Evolutionary conservation across 2,888 invertebrate genomes (phyloP).

Genomic region (Agrotis segetum): DNA sequence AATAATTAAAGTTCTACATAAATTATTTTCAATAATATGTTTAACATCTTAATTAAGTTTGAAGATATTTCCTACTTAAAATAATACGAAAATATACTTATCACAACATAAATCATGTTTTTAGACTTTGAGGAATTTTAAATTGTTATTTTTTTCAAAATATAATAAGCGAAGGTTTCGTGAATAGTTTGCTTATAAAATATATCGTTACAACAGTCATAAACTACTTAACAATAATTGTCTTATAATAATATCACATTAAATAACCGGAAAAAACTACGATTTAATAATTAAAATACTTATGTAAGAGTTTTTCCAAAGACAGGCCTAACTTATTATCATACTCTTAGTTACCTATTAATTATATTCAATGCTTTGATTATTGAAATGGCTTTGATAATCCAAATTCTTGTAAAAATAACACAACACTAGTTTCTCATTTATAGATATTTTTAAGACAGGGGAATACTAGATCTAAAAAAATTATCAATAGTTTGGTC

Average conservation of each 20-base stretch:
- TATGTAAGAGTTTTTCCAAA: background rate
- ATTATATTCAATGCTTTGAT: background rate
- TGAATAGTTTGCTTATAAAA: background rate
- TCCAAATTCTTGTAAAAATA: background rate
- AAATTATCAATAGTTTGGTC: background rate
- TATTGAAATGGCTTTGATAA: no score
- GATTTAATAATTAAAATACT: background rate
- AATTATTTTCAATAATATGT: slow-evolving; percentile 26
- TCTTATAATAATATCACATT: background rate
- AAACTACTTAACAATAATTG: background rate
- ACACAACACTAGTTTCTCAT: background rate
- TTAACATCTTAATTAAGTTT: slow-evolving; percentile 45
- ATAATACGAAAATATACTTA: slow-evolving; percentile 12
- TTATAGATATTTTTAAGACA: background rate
- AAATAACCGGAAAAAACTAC: background rate
- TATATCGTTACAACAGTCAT: background rate
- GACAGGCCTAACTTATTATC: background rate
- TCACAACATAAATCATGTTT: slow-evolving; percentile 26
- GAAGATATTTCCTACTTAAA: slow-evolving; percentile 51
- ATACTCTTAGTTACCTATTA: no score
- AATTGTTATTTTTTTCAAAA: no score
- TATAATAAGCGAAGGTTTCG: background rate
- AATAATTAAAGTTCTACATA: slow-evolving; percentile 18
- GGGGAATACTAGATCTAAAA: background rate
- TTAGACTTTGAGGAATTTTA: slow-evolving; percentile 21